Evolutionary conservation across 2,888 invertebrate genomes (phyloP).

Genomic region (Vesta saturnalis): DNA sequence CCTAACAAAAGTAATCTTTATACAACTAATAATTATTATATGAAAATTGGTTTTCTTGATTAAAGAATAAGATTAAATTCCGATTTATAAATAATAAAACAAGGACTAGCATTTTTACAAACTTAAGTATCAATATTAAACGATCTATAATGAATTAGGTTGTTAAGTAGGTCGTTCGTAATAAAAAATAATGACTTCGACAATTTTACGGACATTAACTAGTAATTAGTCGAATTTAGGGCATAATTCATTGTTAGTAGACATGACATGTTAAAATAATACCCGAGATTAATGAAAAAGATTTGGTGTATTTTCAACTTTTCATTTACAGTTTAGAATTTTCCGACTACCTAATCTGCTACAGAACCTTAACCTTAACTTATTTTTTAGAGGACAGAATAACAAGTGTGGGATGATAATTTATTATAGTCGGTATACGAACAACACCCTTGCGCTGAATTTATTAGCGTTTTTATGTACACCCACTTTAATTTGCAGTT

Average conservation of each 20-base stretch:
- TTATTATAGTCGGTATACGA: neutral
- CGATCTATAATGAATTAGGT: neutral
- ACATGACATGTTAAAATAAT: neutral
- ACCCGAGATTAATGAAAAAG: too few relatives aligned
- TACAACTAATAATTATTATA: neutral
- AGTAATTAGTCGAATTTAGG: neutral
- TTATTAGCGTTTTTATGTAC: neutral
- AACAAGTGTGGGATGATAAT: neutral
- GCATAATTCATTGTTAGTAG: neutral
- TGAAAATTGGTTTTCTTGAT: neutral
- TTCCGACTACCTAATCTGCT: too few relatives aligned
- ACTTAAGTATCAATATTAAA: neutral
- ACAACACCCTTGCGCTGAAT: neutral
- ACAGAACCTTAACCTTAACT: neutral
- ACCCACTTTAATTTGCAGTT: neutral
- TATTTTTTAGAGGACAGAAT: neutral
- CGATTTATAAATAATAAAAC: neutral
- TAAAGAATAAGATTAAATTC: slow-evolving; percentile 1
- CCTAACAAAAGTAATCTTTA: too few relatives aligned
- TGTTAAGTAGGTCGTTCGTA: neutral
- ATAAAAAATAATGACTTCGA: neutral
- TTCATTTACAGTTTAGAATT: neutral
- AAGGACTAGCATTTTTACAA: neutral
- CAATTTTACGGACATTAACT: neutral
- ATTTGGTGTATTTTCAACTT: neutral